These are phyloP conservation scores for Thelaira solivaga DNA, from an alignment of 2,888 invertebrate species.

Conservation along the genomic window DNA sequence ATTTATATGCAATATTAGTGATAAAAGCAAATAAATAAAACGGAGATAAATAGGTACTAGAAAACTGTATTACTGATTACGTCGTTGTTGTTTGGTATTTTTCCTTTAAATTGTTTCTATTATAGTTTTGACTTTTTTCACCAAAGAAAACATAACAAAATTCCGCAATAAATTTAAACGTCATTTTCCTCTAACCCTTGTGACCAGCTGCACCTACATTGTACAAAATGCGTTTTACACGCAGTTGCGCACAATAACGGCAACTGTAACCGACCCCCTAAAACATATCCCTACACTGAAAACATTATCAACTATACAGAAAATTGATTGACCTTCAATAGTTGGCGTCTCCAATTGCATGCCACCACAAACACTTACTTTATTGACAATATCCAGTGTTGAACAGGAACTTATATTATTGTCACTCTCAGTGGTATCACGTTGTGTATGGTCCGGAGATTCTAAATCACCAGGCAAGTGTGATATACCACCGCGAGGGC, in stretches of 20 bases:
- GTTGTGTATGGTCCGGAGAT: conserved; percentile 71
- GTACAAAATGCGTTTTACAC: conserved; percentile 50
- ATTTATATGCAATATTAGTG: background rate
- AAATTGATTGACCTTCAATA: conserved; percentile 31
- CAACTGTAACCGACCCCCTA: conserved; percentile 29
- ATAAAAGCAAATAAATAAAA: too few species aligned
- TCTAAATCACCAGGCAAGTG: conserved; percentile 65
- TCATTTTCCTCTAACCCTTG: conserved; percentile 49
- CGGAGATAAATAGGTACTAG: background rate
- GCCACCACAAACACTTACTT: conserved; percentile 68
- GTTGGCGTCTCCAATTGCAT: background rate
- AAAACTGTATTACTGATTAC: conserved; percentile 41
- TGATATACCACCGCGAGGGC: conserved; percentile 68
- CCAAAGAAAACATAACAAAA: conserved; percentile 48
- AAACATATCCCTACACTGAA: conserved; percentile 4
- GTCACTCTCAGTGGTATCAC: conserved; percentile 75
- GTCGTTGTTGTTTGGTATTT: conserved; percentile 48
- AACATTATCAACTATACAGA: background rate
- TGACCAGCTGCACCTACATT: conserved; percentile 46
- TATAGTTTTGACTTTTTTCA: conserved; percentile 47
- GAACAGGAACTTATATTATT: conserved; percentile 77
- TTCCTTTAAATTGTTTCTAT: conserved; percentile 48
- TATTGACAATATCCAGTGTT: conserved; percentile 75
- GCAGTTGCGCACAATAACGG: conserved; percentile 54
- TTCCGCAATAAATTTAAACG: conserved; percentile 51